Evolutionary conservation across 2,888 invertebrate species (phyloP).

Genomic region (Aspidiotus rigidus): DNA sequence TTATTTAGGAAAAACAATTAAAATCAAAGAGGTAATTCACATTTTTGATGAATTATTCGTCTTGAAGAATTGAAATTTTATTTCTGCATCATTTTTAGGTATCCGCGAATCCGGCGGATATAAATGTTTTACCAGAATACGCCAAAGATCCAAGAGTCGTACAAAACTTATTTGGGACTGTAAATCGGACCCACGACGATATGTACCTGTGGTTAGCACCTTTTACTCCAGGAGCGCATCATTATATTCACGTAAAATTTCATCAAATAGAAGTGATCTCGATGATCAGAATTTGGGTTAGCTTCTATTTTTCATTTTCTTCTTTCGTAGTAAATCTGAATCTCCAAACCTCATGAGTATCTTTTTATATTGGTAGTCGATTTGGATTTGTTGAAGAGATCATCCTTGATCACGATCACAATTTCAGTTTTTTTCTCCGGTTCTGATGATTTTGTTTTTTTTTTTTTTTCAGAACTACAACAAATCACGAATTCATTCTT

Average conservation of each 20-base stretch:
- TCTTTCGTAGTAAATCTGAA: neutral
- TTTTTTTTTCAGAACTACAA: slow-evolving; percentile 64
- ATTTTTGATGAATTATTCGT: slow-evolving; percentile 17
- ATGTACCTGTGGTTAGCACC: slow-evolving; percentile 66
- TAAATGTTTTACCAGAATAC: slow-evolving; percentile 58
- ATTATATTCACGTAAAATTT: slow-evolving; percentile 53
- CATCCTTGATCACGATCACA: too few species aligned
- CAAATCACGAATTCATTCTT: slow-evolving; percentile 74
- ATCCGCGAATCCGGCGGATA: slow-evolving; percentile 49
- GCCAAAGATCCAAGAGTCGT: slow-evolving; percentile 54
- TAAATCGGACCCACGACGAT: slow-evolving; percentile 66
- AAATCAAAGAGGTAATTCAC: slow-evolving; percentile 52
- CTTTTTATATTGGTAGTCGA: too few species aligned
- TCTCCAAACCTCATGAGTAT: too few species aligned
- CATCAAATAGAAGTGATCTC: slow-evolving; percentile 50
- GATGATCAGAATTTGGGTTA: slow-evolving; percentile 62
- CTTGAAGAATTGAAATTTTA: neutral
- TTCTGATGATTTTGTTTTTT: neutral
- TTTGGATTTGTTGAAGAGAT: too few species aligned
- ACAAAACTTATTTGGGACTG: slow-evolving; percentile 58
- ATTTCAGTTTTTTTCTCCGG: too few species aligned
- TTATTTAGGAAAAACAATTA: slow-evolving; percentile 51
- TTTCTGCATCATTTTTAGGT: slow-evolving; percentile 44
- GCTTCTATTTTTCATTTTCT: slow-evolving; percentile 35
- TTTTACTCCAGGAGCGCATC: slow-evolving; percentile 51